Conservation (phyloP, 2,888 invertebrate species). For the Agrotis segetum region DNA sequence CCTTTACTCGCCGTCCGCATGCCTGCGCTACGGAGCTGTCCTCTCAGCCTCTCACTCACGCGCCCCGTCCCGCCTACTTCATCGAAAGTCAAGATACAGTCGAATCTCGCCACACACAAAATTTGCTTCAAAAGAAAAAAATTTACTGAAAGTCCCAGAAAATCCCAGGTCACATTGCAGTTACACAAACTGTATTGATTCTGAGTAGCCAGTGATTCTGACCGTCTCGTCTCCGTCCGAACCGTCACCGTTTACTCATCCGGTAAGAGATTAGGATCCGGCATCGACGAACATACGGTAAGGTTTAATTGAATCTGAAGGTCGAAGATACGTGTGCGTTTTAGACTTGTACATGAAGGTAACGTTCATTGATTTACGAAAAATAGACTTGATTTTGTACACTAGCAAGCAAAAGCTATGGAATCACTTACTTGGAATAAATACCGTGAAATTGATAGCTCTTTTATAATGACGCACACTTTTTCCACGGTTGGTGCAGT, state of each 20-base stretch:
- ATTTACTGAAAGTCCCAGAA: neutral
- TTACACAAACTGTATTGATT: constrained; percentile 23
- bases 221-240: too few relatives aligned
- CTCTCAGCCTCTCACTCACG: too few relatives aligned
- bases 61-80: too few relatives aligned
- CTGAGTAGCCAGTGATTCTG: constrained; percentile 6
- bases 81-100: too few relatives aligned
- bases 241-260: constrained; percentile 28
- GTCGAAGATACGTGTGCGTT: neutral
- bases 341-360: neutral
- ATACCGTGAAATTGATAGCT: too few relatives aligned
- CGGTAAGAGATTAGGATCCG: constrained; percentile 28
- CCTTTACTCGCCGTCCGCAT: too few relatives aligned
- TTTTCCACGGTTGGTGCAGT: too few relatives aligned
- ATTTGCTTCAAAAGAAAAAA: neutral
- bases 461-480: too few relatives aligned
- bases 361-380: constrained; percentile 8
- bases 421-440: too few relatives aligned
- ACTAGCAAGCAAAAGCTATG: too few relatives aligned
- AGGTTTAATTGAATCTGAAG: constrained; percentile 24
- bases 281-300: constrained; percentile 13
- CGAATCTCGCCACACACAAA: too few relatives aligned
- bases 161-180: neutral
- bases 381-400: neutral
- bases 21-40: too few relatives aligned